These are phyloP conservation scores for Macrophya alboannulata DNA, from an alignment of 2,888 invertebrate species.

Conservation along the genomic window DNA sequence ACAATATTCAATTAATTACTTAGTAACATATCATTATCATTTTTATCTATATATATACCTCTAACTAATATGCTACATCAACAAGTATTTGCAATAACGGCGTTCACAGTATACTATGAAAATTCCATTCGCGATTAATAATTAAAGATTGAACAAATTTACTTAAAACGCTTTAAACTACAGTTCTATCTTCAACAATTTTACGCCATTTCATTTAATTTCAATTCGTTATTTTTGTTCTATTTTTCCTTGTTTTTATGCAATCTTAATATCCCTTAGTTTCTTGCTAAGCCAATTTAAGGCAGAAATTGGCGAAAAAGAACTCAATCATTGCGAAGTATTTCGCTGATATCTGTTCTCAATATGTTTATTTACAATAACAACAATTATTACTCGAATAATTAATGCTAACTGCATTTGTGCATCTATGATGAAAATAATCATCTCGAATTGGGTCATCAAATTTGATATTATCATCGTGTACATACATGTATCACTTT, in stretches of 20 bases:
- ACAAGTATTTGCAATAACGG: slow-evolving; percentile 32
- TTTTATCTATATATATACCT: slow-evolving; percentile 12
- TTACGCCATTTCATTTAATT: not conserved
- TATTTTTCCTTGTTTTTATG: not conserved
- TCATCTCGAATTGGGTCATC: not conserved
- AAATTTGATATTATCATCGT: not conserved
- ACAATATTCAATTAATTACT: not conserved
- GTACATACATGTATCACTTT: not conserved
- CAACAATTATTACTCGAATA: not conserved
- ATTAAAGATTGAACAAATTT: not conserved
- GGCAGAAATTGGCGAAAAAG: slow-evolving; percentile 16
- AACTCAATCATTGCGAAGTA: not conserved
- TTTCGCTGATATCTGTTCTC: slow-evolving; percentile 6
- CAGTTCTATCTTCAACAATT: not conserved
- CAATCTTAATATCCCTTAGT: not conserved
- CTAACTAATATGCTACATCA: slow-evolving; percentile 29
- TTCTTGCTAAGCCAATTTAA: not conserved
- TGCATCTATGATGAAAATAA: not conserved
- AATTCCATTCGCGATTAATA: slow-evolving; percentile 19
- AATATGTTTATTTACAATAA: slow-evolving; percentile 27
- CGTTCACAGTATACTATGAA: slow-evolving; percentile 27
- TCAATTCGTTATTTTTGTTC: not conserved
- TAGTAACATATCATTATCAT: not conserved
- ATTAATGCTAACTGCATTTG: not conserved
- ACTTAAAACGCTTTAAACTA: not conserved